Evolutionary conservation across 2,888 invertebrate species (phyloP), one percentile per base, ranked within the genome.

Genomic region (Pandemis corylana): DNA sequence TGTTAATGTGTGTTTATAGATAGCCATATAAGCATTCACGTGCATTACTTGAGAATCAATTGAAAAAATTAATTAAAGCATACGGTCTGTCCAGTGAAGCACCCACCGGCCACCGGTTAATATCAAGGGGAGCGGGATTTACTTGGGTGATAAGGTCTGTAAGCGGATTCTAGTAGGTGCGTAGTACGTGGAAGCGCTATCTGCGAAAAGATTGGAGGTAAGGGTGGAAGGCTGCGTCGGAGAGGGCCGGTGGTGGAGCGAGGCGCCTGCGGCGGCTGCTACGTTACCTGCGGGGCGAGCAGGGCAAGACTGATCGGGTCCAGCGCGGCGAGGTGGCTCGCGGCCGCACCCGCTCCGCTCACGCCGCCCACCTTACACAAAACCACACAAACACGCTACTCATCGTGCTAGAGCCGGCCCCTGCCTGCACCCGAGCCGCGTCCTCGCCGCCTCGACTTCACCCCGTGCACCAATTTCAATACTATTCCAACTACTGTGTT

Each of bases 351-450:
- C 87, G 94, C 90, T 88, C 93, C 93, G 92, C 93, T 92, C 93
- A 95, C 89, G 92, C 95, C 95, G 89, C 95, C 95, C 93, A 95
- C 95, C 95, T 95, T 95, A 94, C 94, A 95, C 95, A 95, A 90
- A 93, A 94, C 92, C 93, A 94, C 93, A 94, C 92, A 93, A 91
- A 93, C 89, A 91, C 93, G 92, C 92, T 94, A 94, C 93, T 94
- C 89, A 93, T 91, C 91, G 93, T 92, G 93, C 91, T 89, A 87
- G 88, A 86, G 83, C 83, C 82, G 80, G 79, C 84, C 84, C 83
- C 85, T 82, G 79, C 83, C 83, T 83, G 84, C 85, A 82, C 81
- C 83, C 81, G 79, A 74, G 77, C 77, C 78, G 78, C 81, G 77
- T 77, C 80, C 82, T 83, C 80, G 80, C 79, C 75, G 73, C 85